Conservation (phyloP, 2,113 vertebrate genomes). For the Nyctibius bracteatus region DNA sequence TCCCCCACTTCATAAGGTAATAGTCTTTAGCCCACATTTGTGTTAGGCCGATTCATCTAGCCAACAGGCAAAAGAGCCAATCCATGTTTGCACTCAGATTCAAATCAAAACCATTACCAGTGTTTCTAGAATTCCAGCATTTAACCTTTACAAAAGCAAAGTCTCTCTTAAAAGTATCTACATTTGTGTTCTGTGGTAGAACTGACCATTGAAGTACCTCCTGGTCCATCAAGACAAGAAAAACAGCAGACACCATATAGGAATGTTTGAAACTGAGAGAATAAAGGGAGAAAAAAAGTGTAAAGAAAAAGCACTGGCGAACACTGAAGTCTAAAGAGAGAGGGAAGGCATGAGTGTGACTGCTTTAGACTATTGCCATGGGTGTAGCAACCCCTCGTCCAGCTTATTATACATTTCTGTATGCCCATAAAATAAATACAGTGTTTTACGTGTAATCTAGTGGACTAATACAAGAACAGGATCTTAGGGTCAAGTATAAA, state of each 20-base stretch:
- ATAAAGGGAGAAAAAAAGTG: not conserved
- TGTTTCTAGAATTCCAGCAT: not conserved
- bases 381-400: not conserved
- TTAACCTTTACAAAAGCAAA: not conserved
- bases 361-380: not conserved
- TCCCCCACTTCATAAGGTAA: not conserved
- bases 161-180: not conserved
- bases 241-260: not conserved
- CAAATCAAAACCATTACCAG: not conserved
- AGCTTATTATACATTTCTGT: not conserved
- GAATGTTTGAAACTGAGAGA: not conserved
- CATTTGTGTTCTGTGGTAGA: not conserved
- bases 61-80: not conserved
- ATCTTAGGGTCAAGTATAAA: not conserved
- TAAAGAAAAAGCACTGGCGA: not conserved
- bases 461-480: not conserved
- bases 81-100: not conserved
- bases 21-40: not conserved
- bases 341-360: not conserved
- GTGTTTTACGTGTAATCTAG: not conserved
- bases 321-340: not conserved
- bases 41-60: not conserved
- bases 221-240: not conserved
- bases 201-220: not conserved
- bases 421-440: not conserved